phyloP scores from a whole-genome alignment of 2,888 invertebrate genomes.

The Cremastinae sp. region DNA sequence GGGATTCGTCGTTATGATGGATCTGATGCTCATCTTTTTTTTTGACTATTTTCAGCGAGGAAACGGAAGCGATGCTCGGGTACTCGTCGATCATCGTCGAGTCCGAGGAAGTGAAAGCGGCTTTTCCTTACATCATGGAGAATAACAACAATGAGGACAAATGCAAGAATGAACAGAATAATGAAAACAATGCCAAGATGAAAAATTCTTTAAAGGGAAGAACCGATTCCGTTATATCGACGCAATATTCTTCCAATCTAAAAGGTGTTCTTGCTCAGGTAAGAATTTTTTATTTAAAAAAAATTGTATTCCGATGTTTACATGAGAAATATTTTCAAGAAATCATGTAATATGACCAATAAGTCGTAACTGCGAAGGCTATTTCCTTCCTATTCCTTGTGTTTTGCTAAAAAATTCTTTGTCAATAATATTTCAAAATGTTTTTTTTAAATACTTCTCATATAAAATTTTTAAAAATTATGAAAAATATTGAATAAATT shows the following conservation, averaged over 20 bases:
- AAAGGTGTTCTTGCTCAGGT: constrained; percentile 75
- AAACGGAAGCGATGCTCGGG: constrained; percentile 65
- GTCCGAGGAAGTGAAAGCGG: constrained; percentile 61
- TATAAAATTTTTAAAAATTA: too few species aligned
- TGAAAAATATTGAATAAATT: too few species aligned
- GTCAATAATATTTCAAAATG: too few species aligned
- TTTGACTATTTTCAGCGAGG: constrained; percentile 67
- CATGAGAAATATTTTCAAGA: too few species aligned
- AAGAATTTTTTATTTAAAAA: constrained; percentile 48
- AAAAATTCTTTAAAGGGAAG: constrained; percentile 48
- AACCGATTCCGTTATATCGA: constrained; percentile 48
- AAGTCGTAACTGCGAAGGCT: too few species aligned
- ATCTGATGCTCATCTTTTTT: neutral
- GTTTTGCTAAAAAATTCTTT: too few species aligned
- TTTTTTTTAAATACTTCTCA: too few species aligned
- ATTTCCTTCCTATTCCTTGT: too few species aligned
- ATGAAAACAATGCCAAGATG: constrained; percentile 17
- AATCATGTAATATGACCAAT: too few species aligned
- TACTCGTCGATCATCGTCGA: constrained; percentile 58
- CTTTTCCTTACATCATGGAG: constrained; percentile 65
- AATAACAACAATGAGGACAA: constrained; percentile 64
- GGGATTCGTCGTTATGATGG: neutral
- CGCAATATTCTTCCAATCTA: constrained; percentile 68
- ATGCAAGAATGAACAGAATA: constrained; percentile 19
- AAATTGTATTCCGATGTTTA: neutral